Evolutionary conservation across 2,888 invertebrate genomes (phyloP), one percentile per base, ranked within the genome.

Genomic region (Ptychoptera contaminata): DNA sequence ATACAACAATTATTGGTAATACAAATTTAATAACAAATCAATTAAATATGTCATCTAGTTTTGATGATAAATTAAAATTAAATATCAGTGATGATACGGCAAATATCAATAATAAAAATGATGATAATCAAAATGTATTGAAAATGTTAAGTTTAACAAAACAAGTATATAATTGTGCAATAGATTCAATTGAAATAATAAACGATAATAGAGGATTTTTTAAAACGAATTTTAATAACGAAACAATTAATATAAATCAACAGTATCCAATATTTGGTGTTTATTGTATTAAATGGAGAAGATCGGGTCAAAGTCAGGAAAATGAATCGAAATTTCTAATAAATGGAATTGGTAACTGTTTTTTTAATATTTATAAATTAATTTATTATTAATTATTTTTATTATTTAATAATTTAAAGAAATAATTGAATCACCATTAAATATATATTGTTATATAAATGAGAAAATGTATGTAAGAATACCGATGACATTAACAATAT

Each of bases 391-490:
- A 3, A 9, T 8, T 12, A 29, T n/a, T 11, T 16, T 37, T 14
- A 10, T 16, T 16, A 9, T 37, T 36, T 39, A 40, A 29, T 42
- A 34, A 29, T 35, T 37, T 35, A 36, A 14, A 48, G 60, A 62
- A 3, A 59, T 66, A 16, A 56, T 56, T 31, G 62, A 65, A 40
- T 63, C 65, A 16, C 60, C 63, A 6, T 49, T 66, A 10, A 66
- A 66, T 49, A 60, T 66, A 42, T 64, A 66, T 49, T 66, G 65
- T 49, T 58, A 59, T 31, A 61, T 66, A 15, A 62, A 65, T 49
- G 62, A 66, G 49, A 63, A 62, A 53, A 62, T 66, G 60, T 66
- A 62, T 43, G 66, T 66, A 4, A 63, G 64, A 53, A 60, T 63
- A 55, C 62, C 65, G 37, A 61, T 66, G 59, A 60, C 63, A 2